Evolutionary conservation across 2,797 vertebrate species (phyloP).

Genomic region (Phylloscopus collybita): DNA sequence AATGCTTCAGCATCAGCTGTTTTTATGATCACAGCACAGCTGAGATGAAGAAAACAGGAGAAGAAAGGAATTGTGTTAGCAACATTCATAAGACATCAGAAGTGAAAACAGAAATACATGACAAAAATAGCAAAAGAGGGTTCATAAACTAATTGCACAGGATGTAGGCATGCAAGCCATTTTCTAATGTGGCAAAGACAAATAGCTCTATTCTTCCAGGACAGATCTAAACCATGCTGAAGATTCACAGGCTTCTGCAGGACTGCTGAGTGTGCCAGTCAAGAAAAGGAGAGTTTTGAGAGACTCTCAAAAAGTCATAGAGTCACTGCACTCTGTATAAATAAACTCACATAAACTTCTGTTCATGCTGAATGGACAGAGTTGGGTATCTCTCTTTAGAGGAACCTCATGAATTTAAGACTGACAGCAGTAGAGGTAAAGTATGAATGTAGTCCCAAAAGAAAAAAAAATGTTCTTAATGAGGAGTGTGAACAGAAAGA

Average conservation of each 20-base stretch:
- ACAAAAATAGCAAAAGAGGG: slow-evolving; percentile 65
- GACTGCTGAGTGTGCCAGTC: background rate
- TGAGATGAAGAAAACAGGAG: slow-evolving; percentile 40
- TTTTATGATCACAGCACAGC: slow-evolving; percentile 16
- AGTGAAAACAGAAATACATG: slow-evolving; percentile 65
- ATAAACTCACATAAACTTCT: background rate
- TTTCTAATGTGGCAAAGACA: slow-evolving; percentile 61
- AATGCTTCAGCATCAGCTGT: slow-evolving; percentile 51
- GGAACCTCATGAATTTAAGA: background rate
- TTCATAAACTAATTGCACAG: slow-evolving; percentile 62
- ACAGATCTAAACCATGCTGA: slow-evolving; percentile 46
- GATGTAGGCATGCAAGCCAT: slow-evolving; percentile 60
- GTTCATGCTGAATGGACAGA: background rate
- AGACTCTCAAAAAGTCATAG: background rate
- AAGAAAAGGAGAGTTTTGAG: slow-evolving; percentile 9
- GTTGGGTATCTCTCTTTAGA: background rate
- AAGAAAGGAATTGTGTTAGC: slow-evolving; percentile 52
- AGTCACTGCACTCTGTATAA: background rate
- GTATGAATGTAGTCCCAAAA: background rate
- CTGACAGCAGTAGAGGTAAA: slow-evolving; percentile 6
- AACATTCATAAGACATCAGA: slow-evolving; percentile 49
- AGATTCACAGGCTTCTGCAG: slow-evolving; percentile 42
- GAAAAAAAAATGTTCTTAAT: background rate
- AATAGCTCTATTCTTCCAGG: slow-evolving; percentile 59
- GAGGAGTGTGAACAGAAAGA: slow-evolving; percentile 23